Conservation (phyloP, 2,888 invertebrate genomes). For the Copidosoma aretas region DNA sequence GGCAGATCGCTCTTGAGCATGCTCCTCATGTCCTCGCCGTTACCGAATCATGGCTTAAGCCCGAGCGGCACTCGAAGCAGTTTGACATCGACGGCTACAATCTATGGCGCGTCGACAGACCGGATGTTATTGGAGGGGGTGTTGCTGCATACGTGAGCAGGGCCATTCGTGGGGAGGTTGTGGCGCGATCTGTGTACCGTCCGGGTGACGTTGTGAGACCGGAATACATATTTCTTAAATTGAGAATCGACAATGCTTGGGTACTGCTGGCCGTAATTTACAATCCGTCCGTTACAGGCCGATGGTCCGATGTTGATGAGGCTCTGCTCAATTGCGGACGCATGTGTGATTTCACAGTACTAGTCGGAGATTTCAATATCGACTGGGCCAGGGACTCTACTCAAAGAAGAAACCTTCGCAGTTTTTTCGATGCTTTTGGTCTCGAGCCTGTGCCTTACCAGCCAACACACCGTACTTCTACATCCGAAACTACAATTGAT, state of each 20-base stretch:
- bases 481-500: neutral
- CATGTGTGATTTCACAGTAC: neutral
- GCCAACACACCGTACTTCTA: neutral
- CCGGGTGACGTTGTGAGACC: too few species aligned
- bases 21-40: neutral
- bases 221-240: too few species aligned
- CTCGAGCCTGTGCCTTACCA: neutral
- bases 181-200: too few species aligned
- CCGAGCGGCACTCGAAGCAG: neutral
- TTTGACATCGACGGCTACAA: neutral
- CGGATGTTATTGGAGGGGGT: neutral
- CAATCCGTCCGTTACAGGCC: neutral
- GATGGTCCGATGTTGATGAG: neutral
- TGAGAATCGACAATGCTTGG: too few species aligned
- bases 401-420: neutral
- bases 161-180: too few species aligned
- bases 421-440: neutral
- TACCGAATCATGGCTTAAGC: neutral
- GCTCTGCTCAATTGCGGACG: neutral
- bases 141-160: too few species aligned
- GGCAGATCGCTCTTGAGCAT: neutral
- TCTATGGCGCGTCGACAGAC: neutral
- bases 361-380: too few species aligned
- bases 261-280: neutral
- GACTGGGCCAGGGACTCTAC: too few species aligned